A percentile compares a stretch with the other conserved stretches of the same genome.
phyloP scores from a whole-genome alignment of 2,888 invertebrate genomes.

The Girardia tigrina region DNA sequence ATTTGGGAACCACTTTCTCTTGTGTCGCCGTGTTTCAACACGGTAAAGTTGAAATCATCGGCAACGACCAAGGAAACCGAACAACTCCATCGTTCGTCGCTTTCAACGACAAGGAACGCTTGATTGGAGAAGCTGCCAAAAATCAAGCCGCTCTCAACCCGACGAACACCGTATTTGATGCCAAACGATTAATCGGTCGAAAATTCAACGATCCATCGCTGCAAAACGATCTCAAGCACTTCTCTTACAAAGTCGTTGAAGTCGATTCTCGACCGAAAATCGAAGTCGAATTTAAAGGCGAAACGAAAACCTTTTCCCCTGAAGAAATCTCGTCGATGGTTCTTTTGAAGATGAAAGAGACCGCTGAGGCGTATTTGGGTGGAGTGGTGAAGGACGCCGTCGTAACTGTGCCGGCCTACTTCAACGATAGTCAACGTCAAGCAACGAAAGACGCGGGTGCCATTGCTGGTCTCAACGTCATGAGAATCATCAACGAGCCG shows the following conservation, averaged over 20 bases:
- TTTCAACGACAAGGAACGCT: background rate
- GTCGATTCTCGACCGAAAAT: conserved; percentile 46
- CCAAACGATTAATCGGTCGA: conserved; percentile 63
- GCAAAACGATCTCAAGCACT: conserved; percentile 66
- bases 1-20: background rate
- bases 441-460: conserved; percentile 73
- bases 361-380: conserved; percentile 57
- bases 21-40: background rate
- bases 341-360: conserved; percentile 71
- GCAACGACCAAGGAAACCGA: conserved; percentile 5
- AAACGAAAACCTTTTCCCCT: conserved; percentile 71
- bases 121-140: conserved; percentile 1
- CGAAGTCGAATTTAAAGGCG: conserved; percentile 64
- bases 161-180: conserved; percentile 39
- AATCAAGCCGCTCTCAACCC: background rate
- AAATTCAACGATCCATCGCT: conserved; percentile 65
- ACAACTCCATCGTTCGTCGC: conserved; percentile 2
- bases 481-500: conserved; percentile 67
- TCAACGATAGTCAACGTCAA: conserved; percentile 49
- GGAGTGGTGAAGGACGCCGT: conserved; percentile 52
- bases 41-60: background rate
- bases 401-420: conserved; percentile 50
- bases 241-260: conserved; percentile 60
- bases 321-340: conserved; percentile 86
- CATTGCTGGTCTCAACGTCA: conserved; percentile 69